Evolutionary conservation across 2,113 vertebrate species (phyloP).

Genomic region (Seriola rivoliana): DNA sequence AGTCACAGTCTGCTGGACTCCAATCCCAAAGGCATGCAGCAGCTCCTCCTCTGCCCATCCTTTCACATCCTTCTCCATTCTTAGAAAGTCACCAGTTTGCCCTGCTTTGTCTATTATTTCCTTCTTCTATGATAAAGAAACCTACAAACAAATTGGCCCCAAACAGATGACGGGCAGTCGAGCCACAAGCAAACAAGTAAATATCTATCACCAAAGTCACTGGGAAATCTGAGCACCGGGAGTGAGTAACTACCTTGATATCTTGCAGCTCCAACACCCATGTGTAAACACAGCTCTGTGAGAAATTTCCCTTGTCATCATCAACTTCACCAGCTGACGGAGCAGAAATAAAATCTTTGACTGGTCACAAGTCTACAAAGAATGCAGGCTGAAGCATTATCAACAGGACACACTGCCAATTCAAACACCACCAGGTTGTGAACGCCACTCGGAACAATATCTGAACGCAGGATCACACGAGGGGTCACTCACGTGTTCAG

Average conservation of each 20-base stretch:
- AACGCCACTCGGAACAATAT: not conserved
- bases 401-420: not conserved
- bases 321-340: conserved; percentile 47
- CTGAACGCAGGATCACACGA: not conserved
- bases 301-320: conserved; percentile 38
- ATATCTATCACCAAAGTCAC: not conserved
- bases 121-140: not conserved
- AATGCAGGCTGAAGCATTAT: not conserved
- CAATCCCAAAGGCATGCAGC: conserved; percentile 27
- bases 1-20: conserved; percentile 28
- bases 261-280: not conserved
- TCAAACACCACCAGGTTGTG: not conserved
- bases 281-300: conserved; percentile 11
- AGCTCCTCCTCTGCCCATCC: not conserved
- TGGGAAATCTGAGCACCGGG: not conserved
- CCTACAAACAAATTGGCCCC: not conserved
- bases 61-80: not conserved
- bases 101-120: not conserved
- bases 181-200: not conserved
- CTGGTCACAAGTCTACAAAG: not conserved
- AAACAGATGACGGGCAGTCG: not conserved
- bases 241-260: not conserved
- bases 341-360: not conserved
- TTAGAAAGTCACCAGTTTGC: not conserved
- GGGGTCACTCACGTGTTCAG: not conserved